These are phyloP conservation scores for Damaliscus lunatus DNA, from an alignment of 2,113 vertebrate genomes.

Conservation along the genomic window DNA sequence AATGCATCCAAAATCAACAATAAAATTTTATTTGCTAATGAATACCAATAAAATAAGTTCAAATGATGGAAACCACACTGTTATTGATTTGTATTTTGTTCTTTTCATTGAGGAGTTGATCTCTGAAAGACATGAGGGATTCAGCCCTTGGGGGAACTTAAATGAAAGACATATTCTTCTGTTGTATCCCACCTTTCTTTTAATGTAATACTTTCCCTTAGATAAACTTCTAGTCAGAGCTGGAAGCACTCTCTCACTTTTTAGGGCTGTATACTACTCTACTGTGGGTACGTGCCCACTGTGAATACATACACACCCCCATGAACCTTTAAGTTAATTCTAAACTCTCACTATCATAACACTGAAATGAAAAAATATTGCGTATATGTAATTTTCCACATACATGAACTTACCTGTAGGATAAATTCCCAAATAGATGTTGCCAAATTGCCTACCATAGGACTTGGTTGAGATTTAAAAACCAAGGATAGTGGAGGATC, in stretches of 20 bases:
- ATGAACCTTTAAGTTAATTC: neutral
- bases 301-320: neutral
- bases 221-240: neutral
- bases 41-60: conserved; percentile 80
- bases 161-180: neutral
- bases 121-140: neutral
- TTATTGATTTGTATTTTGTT: neutral
- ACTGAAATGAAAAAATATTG: neutral
- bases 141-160: neutral
- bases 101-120: neutral
- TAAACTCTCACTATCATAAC: neutral
- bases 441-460: neutral
- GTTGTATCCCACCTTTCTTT: neutral
- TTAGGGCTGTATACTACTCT: neutral
- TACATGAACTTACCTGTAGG: neutral
- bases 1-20: conserved; percentile 61
- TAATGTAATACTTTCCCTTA: too few species aligned
- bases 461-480: neutral
- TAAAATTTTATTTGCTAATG: conserved; percentile 72
- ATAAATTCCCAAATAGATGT: neutral
- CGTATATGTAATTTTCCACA: rapidly evolving
- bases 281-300: rapidly evolving
- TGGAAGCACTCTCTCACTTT: neutral
- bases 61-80: conserved; percentile 19
- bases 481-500: neutral